Percentiles rank a stretch among this genome's conserved stretches.
These are phyloP conservation scores for Magallana nippona DNA, from an alignment of 2,888 invertebrate species.

Conservation along the genomic window DNA sequence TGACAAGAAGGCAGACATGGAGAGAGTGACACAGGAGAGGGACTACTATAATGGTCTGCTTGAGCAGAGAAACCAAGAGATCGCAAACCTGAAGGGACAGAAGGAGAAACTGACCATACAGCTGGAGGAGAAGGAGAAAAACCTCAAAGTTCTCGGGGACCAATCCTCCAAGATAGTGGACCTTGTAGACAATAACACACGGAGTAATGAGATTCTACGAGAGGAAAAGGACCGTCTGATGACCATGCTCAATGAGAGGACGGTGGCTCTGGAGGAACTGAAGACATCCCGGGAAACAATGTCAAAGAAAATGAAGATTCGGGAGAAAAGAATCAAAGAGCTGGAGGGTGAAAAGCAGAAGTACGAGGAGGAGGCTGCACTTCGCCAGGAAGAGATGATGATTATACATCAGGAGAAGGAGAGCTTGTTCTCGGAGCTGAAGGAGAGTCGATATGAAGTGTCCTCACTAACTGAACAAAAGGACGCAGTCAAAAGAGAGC, in stretches of 20 bases:
- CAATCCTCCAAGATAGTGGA: slow-evolving; percentile 69
- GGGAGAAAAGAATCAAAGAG: slow-evolving; percentile 68
- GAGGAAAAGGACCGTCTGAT: slow-evolving; percentile 71
- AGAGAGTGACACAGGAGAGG: slow-evolving; percentile 69
- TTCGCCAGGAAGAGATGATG: slow-evolving; percentile 60
- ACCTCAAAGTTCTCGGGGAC: slow-evolving; percentile 68
- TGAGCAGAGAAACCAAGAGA: slow-evolving; percentile 72
- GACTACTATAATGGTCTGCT: slow-evolving; percentile 72
- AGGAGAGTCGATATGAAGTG: slow-evolving; percentile 68
- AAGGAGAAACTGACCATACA: slow-evolving; percentile 71
- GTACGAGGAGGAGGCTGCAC: slow-evolving; percentile 57
- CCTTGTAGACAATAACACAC: slow-evolving; percentile 67
- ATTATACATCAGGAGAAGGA: slow-evolving; percentile 70
- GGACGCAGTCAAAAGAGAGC: slow-evolving; percentile 63
- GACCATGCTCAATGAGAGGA: slow-evolving; percentile 65
- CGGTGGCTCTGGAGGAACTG: slow-evolving; percentile 66
- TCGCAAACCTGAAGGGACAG: slow-evolving; percentile 63
- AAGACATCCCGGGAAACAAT: slow-evolving; percentile 64
- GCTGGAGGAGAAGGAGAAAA: slow-evolving; percentile 75
- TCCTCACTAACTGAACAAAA: slow-evolving; percentile 66
- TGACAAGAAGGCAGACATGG: slow-evolving; percentile 65
- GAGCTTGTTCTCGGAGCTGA: slow-evolving; percentile 65
- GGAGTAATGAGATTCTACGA: slow-evolving; percentile 63
- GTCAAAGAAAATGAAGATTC: slow-evolving; percentile 69
- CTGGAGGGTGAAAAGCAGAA: slow-evolving; percentile 67